Evolutionary conservation across 2,797 vertebrate genomes (phyloP).

Genomic region (Acanthis flammea): DNA sequence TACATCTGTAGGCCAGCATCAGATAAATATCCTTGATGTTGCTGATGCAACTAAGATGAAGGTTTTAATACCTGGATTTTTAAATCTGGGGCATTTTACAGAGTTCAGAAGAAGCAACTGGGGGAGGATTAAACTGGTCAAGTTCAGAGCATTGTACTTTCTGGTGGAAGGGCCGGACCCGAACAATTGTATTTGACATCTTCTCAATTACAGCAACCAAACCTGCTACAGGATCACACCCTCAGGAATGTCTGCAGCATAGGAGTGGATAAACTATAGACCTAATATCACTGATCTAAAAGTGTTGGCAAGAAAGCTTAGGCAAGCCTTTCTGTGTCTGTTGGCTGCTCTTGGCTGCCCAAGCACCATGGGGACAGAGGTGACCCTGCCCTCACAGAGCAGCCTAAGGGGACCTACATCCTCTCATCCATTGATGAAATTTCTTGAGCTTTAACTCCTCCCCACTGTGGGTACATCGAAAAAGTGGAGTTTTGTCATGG

Average conservation of each 20-base stretch:
- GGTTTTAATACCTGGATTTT: not conserved
- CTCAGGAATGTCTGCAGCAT: not conserved
- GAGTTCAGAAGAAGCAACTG: not conserved
- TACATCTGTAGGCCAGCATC: not conserved
- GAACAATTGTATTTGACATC: not conserved
- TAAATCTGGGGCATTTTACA: not conserved
- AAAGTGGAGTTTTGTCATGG: not conserved
- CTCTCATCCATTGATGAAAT: not conserved
- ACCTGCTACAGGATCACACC: not conserved
- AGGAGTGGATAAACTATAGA: not conserved
- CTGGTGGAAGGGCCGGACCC: not conserved
- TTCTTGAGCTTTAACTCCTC: not conserved
- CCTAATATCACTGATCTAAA: not conserved
- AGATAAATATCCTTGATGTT: not conserved
- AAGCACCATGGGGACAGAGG: rapidly evolving
- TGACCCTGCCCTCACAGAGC: rapidly evolving
- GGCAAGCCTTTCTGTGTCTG: rapidly evolving
- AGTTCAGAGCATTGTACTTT: not conserved
- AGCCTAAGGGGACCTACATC: too few species aligned
- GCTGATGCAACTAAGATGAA: slow-evolving; percentile 32
- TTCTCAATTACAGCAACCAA: not conserved
- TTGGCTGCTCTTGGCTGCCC: not conserved
- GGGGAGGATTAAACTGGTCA: not conserved
- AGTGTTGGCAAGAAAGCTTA: not conserved
- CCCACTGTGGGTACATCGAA: not conserved